A percentile compares a stretch with the other conserved stretches of the same genome.
Conservation (phyloP, 2,888 invertebrate genomes). For the Halictus ligatus region DNA sequence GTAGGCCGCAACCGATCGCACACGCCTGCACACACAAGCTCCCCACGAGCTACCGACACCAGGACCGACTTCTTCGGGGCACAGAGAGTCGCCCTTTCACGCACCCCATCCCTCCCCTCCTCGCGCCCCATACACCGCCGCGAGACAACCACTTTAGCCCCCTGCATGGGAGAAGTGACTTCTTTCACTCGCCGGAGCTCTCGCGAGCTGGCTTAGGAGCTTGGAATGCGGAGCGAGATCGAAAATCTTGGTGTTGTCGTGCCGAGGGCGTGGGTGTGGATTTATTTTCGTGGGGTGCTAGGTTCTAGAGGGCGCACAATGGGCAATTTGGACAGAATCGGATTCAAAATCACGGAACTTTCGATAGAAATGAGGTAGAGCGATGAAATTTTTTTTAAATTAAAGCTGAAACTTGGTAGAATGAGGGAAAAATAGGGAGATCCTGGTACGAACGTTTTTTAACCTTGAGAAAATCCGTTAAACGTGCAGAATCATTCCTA, state of each 20-base stretch:
- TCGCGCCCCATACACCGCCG: neutral
- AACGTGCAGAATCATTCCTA: too few species aligned
- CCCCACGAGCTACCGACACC: slow-evolving; percentile 14
- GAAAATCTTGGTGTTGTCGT: neutral
- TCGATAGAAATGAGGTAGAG: too few species aligned
- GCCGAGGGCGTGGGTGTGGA: neutral
- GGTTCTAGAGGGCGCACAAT: too few species aligned
- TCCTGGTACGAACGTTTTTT: too few species aligned
- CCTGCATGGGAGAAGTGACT: neutral
- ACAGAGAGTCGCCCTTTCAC: slow-evolving; percentile 7
- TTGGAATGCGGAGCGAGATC: neutral
- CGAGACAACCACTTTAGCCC: neutral
- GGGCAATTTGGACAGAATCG: too few species aligned
- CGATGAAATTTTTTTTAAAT: too few species aligned
- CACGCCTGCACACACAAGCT: neutral
- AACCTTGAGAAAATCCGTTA: too few species aligned
- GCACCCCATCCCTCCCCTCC: neutral
- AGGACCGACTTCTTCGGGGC: slow-evolving; percentile 27
- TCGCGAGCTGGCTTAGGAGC: neutral
- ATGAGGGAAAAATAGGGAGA: too few species aligned
- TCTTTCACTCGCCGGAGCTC: neutral
- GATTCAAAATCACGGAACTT: too few species aligned
- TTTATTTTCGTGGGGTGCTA: too few species aligned
- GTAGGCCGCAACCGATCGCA: neutral
- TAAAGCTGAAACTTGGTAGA: too few species aligned